phyloP scores from a whole-genome alignment of 2,797 vertebrate species.

The Podarcis lilfordi region DNA sequence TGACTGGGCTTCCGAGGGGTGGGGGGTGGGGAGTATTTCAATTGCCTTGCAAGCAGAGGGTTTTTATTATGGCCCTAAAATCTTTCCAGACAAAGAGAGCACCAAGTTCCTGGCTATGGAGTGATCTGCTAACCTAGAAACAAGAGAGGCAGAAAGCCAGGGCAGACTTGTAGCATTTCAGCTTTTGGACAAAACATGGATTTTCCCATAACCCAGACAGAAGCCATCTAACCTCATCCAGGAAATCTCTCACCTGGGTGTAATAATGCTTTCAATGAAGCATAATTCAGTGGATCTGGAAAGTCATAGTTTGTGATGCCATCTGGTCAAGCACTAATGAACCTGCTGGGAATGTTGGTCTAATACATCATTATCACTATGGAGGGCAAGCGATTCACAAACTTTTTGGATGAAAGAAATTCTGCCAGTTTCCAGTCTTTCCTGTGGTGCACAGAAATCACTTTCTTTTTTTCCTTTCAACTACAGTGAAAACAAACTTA shows the following conservation, averaged over 20 bases:
- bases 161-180: slow-evolving; percentile 22
- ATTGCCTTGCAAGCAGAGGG: slow-evolving; percentile 17
- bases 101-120: slow-evolving; percentile 30
- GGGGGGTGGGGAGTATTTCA: neutral
- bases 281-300: slow-evolving; percentile 34
- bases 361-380: slow-evolving; percentile 30
- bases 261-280: slow-evolving; percentile 43
- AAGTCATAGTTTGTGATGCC: slow-evolving; percentile 36
- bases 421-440: neutral
- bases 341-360: slow-evolving; percentile 21
- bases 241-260: slow-evolving; percentile 47
- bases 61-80: slow-evolving; percentile 18
- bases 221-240: slow-evolving; percentile 39
- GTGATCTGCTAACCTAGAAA: slow-evolving; percentile 40
- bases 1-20: neutral
- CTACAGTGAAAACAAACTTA: neutral
- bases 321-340: slow-evolving; percentile 47
- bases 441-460: neutral
- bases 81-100: neutral
- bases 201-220: slow-evolving; percentile 38
- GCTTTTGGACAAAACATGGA: slow-evolving; percentile 33
- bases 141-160: slow-evolving; percentile 27
- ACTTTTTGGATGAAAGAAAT: neutral
- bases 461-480: neutral
- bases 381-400: neutral